A percentile compares a stretch with the other conserved stretches of the same genome.
phyloP scores from a whole-genome alignment of 2,113 vertebrate species.

The Cygnus buccinator region DNA sequence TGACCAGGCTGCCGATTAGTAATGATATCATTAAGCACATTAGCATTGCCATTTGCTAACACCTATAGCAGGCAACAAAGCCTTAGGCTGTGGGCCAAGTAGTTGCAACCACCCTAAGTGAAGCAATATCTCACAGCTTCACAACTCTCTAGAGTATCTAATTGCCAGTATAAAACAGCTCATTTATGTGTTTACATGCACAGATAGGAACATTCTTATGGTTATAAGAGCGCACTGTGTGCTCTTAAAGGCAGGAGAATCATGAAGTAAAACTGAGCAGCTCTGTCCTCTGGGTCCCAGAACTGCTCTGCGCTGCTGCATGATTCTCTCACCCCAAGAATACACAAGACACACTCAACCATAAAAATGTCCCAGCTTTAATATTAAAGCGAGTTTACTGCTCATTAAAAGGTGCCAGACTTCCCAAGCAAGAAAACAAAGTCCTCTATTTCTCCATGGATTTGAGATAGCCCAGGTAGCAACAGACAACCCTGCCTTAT shows the following conservation, averaged over 20 bases:
- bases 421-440: slow-evolving; percentile 33
- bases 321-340: not conserved
- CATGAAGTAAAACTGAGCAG: not conserved
- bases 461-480: not conserved
- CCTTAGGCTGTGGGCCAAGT: slow-evolving; percentile 68
- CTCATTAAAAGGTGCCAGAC: slow-evolving; percentile 59
- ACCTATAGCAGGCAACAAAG: slow-evolving; percentile 60
- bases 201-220: not conserved
- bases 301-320: not conserved
- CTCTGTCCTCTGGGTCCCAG: slow-evolving; percentile 20
- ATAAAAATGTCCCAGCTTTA: slow-evolving; percentile 56
- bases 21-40: slow-evolving; percentile 33
- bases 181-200: slow-evolving; percentile 68
- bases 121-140: slow-evolving; percentile 66
- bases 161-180: slow-evolving; percentile 64
- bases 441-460: slow-evolving; percentile 5
- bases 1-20: slow-evolving; percentile 42
- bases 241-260: slow-evolving; percentile 43
- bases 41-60: slow-evolving; percentile 51
- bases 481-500: not conserved
- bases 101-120: slow-evolving; percentile 34
- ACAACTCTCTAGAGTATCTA: slow-evolving; percentile 66
- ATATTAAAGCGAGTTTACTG: slow-evolving; percentile 46
- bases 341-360: not conserved
- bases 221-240: not conserved